These are phyloP conservation scores for Limnephilus auricula DNA, from an alignment of 2,888 invertebrate genomes.

Conservation along the genomic window DNA sequence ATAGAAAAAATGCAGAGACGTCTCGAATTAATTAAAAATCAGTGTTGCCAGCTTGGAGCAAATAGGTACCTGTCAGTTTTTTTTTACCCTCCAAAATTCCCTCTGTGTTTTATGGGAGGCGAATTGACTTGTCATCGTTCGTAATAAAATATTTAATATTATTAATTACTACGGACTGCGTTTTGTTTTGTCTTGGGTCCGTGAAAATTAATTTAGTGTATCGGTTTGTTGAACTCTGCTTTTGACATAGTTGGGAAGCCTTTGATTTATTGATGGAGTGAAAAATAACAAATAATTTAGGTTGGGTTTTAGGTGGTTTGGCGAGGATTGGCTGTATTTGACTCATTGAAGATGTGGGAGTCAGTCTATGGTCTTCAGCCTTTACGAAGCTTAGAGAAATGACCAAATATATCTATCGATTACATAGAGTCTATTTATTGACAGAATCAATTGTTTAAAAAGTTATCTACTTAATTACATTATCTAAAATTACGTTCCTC, in stretches of 20 bases:
- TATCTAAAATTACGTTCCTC: too few species aligned
- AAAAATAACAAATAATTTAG: not conserved
- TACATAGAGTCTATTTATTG: too few species aligned
- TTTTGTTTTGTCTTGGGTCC: conserved; percentile 12
- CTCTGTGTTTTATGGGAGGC: conserved; percentile 55
- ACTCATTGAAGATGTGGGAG: too few species aligned
- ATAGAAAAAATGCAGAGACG: conserved; percentile 60
- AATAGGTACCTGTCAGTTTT: conserved; percentile 45
- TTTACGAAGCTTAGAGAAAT: too few species aligned
- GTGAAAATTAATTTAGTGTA: conserved; percentile 10
- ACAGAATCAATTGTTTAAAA: too few species aligned
- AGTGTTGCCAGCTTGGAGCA: conserved; percentile 50
- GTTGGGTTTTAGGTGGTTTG: too few species aligned
- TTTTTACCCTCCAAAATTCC: conserved; percentile 54
- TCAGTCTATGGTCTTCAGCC: too few species aligned
- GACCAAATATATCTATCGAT: too few species aligned
- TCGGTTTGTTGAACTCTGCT: conserved; percentile 19
- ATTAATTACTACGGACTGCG: conserved; percentile 26
- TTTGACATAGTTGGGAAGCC: not conserved
- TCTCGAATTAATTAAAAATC: conserved; percentile 59
- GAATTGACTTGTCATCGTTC: conserved; percentile 60
- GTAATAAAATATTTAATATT: conserved; percentile 46
- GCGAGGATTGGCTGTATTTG: too few species aligned
- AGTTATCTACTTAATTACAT: too few species aligned
- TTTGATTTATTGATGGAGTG: not conserved